phyloP scores from a whole-genome alignment of 2,113 vertebrate species.

The Clarias magur region DNA sequence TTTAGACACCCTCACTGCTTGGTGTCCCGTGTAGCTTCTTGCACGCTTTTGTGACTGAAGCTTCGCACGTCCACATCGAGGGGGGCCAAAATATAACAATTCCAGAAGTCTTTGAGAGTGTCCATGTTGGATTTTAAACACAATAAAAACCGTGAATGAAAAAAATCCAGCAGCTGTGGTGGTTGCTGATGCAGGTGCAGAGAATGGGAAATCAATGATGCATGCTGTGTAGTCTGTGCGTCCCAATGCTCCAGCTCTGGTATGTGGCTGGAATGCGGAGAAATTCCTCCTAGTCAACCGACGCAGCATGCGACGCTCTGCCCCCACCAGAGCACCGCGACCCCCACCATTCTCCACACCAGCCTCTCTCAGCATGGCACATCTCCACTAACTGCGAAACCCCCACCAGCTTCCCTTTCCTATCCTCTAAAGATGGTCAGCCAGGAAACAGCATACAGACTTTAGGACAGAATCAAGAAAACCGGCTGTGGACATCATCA shows the following conservation, averaged over 20 bases:
- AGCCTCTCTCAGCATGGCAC: conserved; percentile 33
- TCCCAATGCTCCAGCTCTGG: conserved; percentile 48
- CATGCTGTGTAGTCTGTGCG: not conserved
- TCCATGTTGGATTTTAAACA: not conserved
- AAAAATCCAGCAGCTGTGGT: not conserved
- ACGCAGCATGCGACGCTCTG: conserved; percentile 27
- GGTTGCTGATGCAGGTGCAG: conserved; percentile 23
- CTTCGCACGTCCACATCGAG: not conserved
- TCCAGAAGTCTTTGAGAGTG: not conserved
- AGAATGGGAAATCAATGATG: not conserved
- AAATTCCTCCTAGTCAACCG: conserved; percentile 54
- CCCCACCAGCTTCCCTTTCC: not conserved
- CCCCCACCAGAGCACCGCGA: conserved; percentile 37
- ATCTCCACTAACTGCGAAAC: conserved; percentile 27
- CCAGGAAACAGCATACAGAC: not conserved
- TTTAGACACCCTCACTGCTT: conserved; percentile 40
- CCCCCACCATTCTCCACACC: conserved; percentile 33
- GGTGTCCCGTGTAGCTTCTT: not conserved
- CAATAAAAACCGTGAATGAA: not conserved
- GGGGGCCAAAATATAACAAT: not conserved
- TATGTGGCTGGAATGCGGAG: conserved; percentile 58
- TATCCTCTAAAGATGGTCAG: not conserved
- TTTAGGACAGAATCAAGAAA: not conserved
- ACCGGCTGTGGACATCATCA: not conserved
- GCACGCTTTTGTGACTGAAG: conserved; percentile 6